Percentiles rank a stretch among this genome's conserved stretches.
Conservation (phyloP, 2,888 invertebrate species). For the Trypoxylon attenuatum region DNA sequence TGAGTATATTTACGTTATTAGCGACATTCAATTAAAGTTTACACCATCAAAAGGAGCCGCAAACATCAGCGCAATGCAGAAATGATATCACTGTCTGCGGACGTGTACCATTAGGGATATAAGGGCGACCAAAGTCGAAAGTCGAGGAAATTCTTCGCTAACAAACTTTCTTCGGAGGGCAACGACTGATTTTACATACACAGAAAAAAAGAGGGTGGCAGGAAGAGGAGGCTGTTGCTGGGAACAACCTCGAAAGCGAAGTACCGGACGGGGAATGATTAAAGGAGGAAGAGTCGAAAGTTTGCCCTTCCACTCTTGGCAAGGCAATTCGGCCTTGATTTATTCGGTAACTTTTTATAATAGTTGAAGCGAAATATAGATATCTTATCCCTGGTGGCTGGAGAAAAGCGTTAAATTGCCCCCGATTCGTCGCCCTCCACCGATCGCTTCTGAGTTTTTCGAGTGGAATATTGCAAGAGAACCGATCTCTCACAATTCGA, state of each 20-base stretch:
- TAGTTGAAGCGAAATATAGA: conserved; percentile 61
- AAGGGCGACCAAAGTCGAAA: not conserved
- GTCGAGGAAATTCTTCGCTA: not conserved
- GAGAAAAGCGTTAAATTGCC: conserved; percentile 61
- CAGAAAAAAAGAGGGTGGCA: not conserved
- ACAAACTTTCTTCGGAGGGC: not conserved
- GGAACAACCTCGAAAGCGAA: no score
- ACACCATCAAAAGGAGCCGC: no score
- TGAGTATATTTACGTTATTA: no score
- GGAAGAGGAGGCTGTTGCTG: not conserved
- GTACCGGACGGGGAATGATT: conserved; percentile 52
- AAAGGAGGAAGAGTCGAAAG: conserved; percentile 57
- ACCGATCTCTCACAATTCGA: no score
- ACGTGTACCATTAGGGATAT: no score
- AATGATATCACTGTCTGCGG: no score
- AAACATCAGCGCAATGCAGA: no score
- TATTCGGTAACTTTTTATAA: conserved; percentile 66
- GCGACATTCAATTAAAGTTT: no score
- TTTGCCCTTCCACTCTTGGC: conserved; percentile 44
- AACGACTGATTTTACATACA: conserved; percentile 2
- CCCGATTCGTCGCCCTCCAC: conserved; percentile 8
- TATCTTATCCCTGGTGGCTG: conserved; percentile 38
- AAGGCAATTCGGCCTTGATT: conserved; percentile 66
- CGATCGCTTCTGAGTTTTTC: conserved; percentile 8
- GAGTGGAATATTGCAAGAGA: conserved; percentile 12